These are phyloP conservation scores for Cirrhinus molitorella DNA, from an alignment of 2,797 vertebrate genomes.

Conservation along the genomic window DNA sequence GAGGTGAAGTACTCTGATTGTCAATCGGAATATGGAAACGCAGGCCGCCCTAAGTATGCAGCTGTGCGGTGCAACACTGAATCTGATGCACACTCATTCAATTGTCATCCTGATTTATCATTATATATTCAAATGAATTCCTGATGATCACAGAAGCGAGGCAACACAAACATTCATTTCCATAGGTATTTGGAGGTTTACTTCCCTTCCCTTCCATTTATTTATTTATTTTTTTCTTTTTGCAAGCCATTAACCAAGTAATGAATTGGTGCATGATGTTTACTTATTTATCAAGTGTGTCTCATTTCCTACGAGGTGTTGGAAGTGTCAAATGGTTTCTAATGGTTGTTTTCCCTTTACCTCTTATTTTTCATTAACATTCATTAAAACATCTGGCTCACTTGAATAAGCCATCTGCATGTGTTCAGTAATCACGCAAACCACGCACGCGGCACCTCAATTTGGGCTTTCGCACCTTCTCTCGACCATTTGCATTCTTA, in stretches of 20 bases:
- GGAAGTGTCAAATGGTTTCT: constrained; percentile 77
- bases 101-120: constrained; percentile 65
- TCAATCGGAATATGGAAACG: not conserved
- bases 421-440: constrained; percentile 67
- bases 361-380: constrained; percentile 85
- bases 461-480: constrained; percentile 64
- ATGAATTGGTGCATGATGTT: constrained; percentile 77
- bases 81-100: constrained; percentile 32
- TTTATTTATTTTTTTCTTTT: constrained; percentile 53
- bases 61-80: not conserved
- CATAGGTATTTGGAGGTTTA: constrained; percentile 73
- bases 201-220: constrained; percentile 3
- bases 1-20: constrained; percentile 16
- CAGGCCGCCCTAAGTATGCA: not conserved
- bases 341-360: constrained; percentile 79
- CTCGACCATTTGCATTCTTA: constrained; percentile 42
- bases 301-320: constrained; percentile 71
- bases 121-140: constrained; percentile 84
- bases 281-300: constrained; percentile 79
- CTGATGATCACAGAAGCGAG: constrained; percentile 78
- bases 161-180: constrained; percentile 82
- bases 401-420: constrained; percentile 80
- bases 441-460: constrained; percentile 68
- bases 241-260: constrained; percentile 77
- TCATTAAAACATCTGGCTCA: constrained; percentile 85